phyloP scores from a whole-genome alignment of 2,888 invertebrate genomes.

The Lordiphosa fenestrarum region DNA sequence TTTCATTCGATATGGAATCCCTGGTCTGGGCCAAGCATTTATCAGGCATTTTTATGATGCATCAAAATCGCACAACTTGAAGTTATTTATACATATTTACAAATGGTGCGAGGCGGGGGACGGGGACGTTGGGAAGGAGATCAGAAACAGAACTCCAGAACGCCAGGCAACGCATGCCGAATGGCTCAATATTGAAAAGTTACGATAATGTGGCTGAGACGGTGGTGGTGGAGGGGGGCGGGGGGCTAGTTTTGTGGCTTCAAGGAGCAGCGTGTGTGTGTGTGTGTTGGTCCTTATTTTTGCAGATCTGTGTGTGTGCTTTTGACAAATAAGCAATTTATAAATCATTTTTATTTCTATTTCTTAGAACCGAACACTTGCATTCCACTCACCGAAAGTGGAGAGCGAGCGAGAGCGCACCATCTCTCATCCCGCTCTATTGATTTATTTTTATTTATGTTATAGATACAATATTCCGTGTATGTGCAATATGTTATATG shows the following conservation, averaged over 20 bases:
- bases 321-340: conserved; percentile 42
- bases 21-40: conserved; percentile 3
- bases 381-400: neutral
- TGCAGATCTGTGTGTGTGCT: conserved; percentile 20
- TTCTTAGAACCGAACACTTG: conserved; percentile 5
- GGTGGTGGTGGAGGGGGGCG: neutral
- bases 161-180: neutral
- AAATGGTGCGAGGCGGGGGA: neutral
- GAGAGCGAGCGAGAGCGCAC: neutral
- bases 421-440: conserved; percentile 5
- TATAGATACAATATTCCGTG: conserved; percentile 11
- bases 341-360: conserved; percentile 34
- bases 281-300: conserved; percentile 11
- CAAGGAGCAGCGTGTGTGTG: conserved; percentile 6
- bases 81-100: conserved; percentile 12
- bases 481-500: conserved; percentile 1
- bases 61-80: conserved; percentile 14
- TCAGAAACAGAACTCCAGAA: conserved; percentile 8
- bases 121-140: too few species aligned
- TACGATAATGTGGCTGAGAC: conserved; percentile 22
- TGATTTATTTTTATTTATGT: conserved; percentile 11
- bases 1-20: conserved; percentile 3
- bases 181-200: conserved; percentile 19
- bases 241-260: conserved; percentile 18
- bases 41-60: conserved; percentile 12